A percentile compares a stretch with the other conserved stretches of the same genome.
phyloP scores from a whole-genome alignment of 1,140 invertebrate genomes.

The Drosophila oshimai region DNA sequence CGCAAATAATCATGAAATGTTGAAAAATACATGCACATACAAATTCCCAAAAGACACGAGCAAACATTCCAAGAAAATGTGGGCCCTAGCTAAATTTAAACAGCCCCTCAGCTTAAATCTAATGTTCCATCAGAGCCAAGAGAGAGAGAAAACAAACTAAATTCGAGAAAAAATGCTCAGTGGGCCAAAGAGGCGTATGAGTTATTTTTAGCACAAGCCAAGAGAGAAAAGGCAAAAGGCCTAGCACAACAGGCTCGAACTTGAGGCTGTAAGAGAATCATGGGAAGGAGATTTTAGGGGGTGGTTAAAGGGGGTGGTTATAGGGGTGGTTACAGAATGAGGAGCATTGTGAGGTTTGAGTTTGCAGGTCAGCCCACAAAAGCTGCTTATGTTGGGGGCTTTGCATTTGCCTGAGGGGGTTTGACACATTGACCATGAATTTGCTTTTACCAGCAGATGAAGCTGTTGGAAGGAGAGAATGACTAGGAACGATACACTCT shows the following conservation, averaged over 20 bases:
- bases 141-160: neutral
- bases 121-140: constrained; percentile 7
- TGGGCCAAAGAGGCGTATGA: constrained; percentile 3
- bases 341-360: constrained; percentile 3
- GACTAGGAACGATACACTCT: neutral
- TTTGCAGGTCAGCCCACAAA: neutral
- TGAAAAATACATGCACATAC: neutral
- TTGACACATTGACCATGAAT: constrained; percentile 80
- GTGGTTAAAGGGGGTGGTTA: neutral
- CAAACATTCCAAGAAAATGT: neutral
- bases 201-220: constrained; percentile 67
- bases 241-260: constrained; percentile 64
- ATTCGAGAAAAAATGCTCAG: neutral
- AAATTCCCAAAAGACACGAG: neutral
- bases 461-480: neutral
- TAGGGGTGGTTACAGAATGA: too few species aligned
- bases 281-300: neutral
- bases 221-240: constrained; percentile 43
- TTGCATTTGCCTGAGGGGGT: constrained; percentile 12
- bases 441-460: constrained; percentile 3
- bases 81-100: neutral
- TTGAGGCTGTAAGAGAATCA: constrained; percentile 34
- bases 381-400: constrained; percentile 24
- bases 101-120: neutral
- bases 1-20: neutral